Evolutionary conservation across 2,888 invertebrate genomes (phyloP).

Genomic region (Drosophila koepferae): DNA sequence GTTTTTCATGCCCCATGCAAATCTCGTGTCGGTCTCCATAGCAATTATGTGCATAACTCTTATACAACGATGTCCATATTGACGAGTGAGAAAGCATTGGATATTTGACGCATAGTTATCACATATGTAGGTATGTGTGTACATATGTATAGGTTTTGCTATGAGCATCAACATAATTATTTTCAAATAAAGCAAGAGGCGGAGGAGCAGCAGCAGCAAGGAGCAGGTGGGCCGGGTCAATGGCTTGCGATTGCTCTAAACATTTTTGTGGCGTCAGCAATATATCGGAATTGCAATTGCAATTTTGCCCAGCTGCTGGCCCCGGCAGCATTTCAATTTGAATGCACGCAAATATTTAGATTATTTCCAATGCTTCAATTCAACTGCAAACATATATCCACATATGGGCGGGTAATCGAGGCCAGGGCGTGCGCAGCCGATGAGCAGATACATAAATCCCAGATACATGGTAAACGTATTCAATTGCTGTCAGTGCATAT

Average conservation of each 20-base stretch:
- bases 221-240: not conserved
- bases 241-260: not conserved
- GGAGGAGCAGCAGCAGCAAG: not conserved
- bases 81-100: not conserved
- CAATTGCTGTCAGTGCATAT: slow-evolving; percentile 64
- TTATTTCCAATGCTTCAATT: slow-evolving; percentile 62
- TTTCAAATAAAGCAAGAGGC: not conserved
- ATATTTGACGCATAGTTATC: not conserved
- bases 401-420: not conserved
- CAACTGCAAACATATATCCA: slow-evolving; percentile 41
- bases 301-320: slow-evolving; percentile 18
- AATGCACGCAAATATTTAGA: slow-evolving; percentile 72
- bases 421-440: slow-evolving; percentile 1
- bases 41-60: not conserved
- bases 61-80: not conserved
- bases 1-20: slow-evolving; percentile 19
- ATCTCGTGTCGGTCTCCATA: slow-evolving; percentile 4
- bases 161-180: slow-evolving; percentile 13
- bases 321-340: slow-evolving; percentile 71
- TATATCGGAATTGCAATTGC: slow-evolving; percentile 31
- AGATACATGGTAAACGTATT: slow-evolving; percentile 38
- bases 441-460: slow-evolving; percentile 27
- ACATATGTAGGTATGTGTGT: too few relatives aligned
- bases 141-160: not conserved
- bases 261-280: slow-evolving; percentile 16